Evolutionary conservation across 2,888 invertebrate species (phyloP), one percentile per base, ranked within the genome.

Genomic region (Oligia strigilis): DNA sequence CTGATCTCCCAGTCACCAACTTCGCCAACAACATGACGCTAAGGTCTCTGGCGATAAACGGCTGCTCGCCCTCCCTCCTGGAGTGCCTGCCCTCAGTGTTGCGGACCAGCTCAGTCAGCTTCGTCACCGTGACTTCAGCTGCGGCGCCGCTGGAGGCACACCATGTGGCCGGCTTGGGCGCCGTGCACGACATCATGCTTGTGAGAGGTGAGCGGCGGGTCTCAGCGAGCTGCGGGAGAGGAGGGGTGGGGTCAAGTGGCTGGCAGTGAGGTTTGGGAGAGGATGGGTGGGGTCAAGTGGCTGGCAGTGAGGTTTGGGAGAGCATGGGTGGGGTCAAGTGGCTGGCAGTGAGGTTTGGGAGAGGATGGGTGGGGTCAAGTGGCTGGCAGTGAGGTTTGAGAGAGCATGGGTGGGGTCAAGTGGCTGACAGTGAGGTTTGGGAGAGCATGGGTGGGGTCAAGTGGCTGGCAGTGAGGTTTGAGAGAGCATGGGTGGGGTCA

Each of bases 1-100:
- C 43, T 0, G 87, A 90, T 14, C 66, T 87, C 0, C 87, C 87
- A 1, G 11, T 11, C 3, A n/a, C 86, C 55, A 80, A 88, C 29
- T 64, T 88, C 2, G 84, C 78, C 8, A 79, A 79, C 6, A 29
- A 77, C 62, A 29, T 43, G 11, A 13, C 80, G 0, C 85, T 85
- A 0, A 55, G 66, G 1, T 85, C 80, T 1, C 62, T 85, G 0
- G 71, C 49, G 3, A 23, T 84, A 0, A 49, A 14, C 4, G 14
- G 29, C 8, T 80, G 90, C 13, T 66, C 74, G 0, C 87, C 79
- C 17, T 36, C 52, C 0, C 40, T 81, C 2, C 77, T 80, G 5
- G 66, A 29, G 8, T 80, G 80, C 49, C 4, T 91, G 87, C 76
- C 74, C 4, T 17, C 69, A 0, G 75, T 72, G 0, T 49, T 83